Percentiles rank a stretch among this genome's conserved stretches.
Evolutionary conservation across 2,888 invertebrate genomes (phyloP).

Genomic region (Hirudinaria manillensis): DNA sequence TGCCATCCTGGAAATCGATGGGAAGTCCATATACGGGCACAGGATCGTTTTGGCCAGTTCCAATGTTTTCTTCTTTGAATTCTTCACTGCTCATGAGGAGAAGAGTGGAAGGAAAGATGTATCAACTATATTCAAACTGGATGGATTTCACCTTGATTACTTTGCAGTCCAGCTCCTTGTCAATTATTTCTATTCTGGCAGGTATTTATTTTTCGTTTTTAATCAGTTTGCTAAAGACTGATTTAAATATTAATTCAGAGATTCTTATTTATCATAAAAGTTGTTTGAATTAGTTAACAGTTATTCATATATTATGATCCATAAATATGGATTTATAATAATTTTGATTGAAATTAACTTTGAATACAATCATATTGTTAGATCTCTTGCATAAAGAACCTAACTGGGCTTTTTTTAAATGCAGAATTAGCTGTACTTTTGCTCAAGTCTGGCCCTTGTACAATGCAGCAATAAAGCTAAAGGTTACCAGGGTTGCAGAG

Average conservation of each 20-base stretch:
- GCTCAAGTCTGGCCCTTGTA: slow-evolving; percentile 69
- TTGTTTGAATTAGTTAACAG: too few species aligned
- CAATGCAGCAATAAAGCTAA: slow-evolving; percentile 70
- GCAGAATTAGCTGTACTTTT: slow-evolving; percentile 57
- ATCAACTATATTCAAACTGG: slow-evolving; percentile 56
- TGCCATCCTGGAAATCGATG: slow-evolving; percentile 71
- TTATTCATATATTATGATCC: too few species aligned
- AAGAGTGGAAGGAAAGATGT: slow-evolving; percentile 55
- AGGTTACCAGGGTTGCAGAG: slow-evolving; percentile 68
- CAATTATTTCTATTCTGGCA: slow-evolving; percentile 76
- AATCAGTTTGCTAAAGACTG: not conserved
- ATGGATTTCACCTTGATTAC: slow-evolving; percentile 64
- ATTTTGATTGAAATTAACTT: slow-evolving; percentile 12
- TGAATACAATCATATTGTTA: not conserved
- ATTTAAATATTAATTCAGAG: too few species aligned
- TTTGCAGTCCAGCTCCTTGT: slow-evolving; percentile 69
- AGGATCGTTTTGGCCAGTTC: slow-evolving; percentile 73
- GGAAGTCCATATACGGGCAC: slow-evolving; percentile 70
- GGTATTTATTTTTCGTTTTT: slow-evolving; percentile 50
- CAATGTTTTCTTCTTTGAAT: slow-evolving; percentile 70
- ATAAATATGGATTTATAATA: not conserved
- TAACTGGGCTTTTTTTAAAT: not conserved
- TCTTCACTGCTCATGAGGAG: slow-evolving; percentile 59
- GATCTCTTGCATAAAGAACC: not conserved
- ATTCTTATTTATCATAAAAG: too few species aligned